Conservation (phyloP, 1,140 invertebrate genomes). For the Mercenaria mercenaria region DNA sequence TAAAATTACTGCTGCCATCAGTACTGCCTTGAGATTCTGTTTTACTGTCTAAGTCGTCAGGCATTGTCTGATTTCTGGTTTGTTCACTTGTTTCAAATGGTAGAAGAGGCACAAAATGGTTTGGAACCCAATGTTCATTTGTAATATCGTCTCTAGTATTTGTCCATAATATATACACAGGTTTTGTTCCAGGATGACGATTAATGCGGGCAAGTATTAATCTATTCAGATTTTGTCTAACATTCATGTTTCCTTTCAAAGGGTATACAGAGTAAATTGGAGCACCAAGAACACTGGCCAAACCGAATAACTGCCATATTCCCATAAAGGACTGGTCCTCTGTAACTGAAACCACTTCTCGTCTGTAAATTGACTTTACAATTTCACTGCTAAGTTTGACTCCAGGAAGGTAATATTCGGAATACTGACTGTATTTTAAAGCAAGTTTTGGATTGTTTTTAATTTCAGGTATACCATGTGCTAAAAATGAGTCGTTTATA, state of each 20-base stretch:
- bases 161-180: slow-evolving; percentile 27
- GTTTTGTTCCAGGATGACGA: background rate
- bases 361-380: background rate
- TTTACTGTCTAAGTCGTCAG: too few relatives aligned
- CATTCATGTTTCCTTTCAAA: slow-evolving; percentile 7
- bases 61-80: background rate
- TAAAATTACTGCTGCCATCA: background rate
- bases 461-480: background rate
- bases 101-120: background rate
- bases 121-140: too few relatives aligned
- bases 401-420: slow-evolving; percentile 16
- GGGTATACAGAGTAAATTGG: slow-evolving; percentile 24
- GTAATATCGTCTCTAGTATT: too few relatives aligned
- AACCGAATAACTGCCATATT: slow-evolving; percentile 35
- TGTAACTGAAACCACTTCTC: slow-evolving; percentile 29
- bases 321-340: slow-evolving; percentile 33
- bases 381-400: background rate
- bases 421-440: slow-evolving; percentile 1
- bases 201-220: background rate
- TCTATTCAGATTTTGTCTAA: slow-evolving; percentile 22
- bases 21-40: background rate
- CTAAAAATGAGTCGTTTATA: background rate
- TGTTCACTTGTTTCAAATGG: background rate
- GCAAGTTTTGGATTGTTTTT: background rate
- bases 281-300: background rate